Base-by-base conservation (phyloP, 2,797 vertebrate species). In the Coccyzus lansbergi region DNA sequence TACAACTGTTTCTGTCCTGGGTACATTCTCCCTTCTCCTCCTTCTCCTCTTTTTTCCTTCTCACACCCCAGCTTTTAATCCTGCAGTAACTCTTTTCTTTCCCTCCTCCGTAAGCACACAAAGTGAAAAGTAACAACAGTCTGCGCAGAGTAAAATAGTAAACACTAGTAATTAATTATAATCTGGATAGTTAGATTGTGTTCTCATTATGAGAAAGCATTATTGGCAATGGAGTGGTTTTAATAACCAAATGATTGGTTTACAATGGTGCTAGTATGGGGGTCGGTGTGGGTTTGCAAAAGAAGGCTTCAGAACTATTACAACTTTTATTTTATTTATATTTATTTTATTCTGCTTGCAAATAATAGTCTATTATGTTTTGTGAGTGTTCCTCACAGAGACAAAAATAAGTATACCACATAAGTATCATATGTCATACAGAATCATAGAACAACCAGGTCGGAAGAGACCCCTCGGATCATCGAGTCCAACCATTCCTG, bases 331-430 rank as follows among this genome's bases (percentile, higher is more conserved):
- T 56, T 67, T 55, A 36, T 26, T 25, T 82, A n/a, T n/a, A n/a
- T n/a, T n/a, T n/a, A n/a, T n/a, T n/a, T n/a, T n/a, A n/a, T n/a
- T 87, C 53, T 78, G 26, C 38, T 91, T 83, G 65, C 55, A 86
- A 34, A 90, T 90, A 79, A 13, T 12, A 40, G n/a, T 56, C 68
- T 59, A 4, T 79, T 87, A 29, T 7, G 24, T 60, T 93, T 88
- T 94, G 40, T 72, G 67, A 85, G 26, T 65, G 64, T 44, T 26
- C 29, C 82, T 90, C 53, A 86, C 11, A 38, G 38, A 53, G 55
- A 80, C 75, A 85, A 83, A 92, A 83, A 46, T 69, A 65, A 91
- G 79, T 51, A 88, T 48, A n/a, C 58, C 71, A 22, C 44, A 42
- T 78, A 19, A n/a, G 4, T 87, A 88, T 95, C 62, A 26, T 62